Evolutionary conservation across 2,888 invertebrate genomes (phyloP).

Genomic region (Masnerella sp.): DNA sequence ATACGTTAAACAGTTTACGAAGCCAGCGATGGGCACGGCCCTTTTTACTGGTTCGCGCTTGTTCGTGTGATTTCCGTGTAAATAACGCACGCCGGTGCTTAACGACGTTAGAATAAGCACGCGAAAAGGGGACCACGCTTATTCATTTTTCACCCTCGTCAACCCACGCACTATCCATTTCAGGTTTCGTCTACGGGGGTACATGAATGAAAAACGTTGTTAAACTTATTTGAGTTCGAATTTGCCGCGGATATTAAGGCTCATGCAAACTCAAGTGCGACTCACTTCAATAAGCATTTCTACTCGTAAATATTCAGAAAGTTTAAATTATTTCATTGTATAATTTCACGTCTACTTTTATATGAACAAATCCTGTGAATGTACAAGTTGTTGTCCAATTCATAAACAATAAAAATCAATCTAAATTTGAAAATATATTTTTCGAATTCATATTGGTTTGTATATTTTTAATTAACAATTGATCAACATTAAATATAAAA

Average conservation of each 20-base stretch:
- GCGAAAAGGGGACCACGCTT: conserved; percentile 61
- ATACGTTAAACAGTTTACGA: conserved; percentile 73
- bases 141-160: conserved; percentile 69
- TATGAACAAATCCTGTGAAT: too few species aligned
- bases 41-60: conserved; percentile 33
- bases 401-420: too few species aligned
- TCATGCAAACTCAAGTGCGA: neutral
- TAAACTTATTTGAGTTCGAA: conserved; percentile 37
- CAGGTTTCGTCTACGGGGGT: conserved; percentile 47
- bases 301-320: too few species aligned
- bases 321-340: too few species aligned
- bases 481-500: too few species aligned
- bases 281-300: too few species aligned
- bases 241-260: conserved; percentile 13
- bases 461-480: too few species aligned
- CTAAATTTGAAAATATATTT: too few species aligned
- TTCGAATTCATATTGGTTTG: too few species aligned
- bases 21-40: conserved; percentile 58
- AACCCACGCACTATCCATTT: conserved; percentile 63
- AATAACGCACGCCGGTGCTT: conserved; percentile 60
- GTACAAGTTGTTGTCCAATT: too few species aligned
- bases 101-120: conserved; percentile 70
- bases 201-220: conserved; percentile 55
- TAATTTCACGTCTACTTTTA: too few species aligned
- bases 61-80: conserved; percentile 52